Evolutionary conservation across 2,113 vertebrate species (phyloP).

Genomic region (Uropsilus gracilis): DNA sequence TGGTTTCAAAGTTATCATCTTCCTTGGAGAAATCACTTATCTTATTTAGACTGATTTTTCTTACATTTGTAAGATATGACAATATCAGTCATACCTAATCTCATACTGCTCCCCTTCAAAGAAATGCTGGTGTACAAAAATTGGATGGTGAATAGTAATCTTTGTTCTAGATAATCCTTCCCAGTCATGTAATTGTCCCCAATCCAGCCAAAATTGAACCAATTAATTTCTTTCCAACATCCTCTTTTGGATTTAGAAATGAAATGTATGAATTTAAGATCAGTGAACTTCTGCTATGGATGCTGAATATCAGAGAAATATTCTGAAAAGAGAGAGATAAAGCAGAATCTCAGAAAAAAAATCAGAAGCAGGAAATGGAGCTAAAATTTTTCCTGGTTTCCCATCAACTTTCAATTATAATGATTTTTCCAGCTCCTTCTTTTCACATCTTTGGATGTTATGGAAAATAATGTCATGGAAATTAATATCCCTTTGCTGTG

Average conservation of each 20-base stretch:
- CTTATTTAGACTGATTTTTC: conserved; percentile 5
- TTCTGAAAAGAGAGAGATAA: background rate
- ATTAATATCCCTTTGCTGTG: background rate
- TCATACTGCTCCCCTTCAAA: background rate
- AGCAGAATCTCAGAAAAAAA: background rate
- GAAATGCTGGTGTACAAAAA: background rate
- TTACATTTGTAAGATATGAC: background rate
- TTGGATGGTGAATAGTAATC: background rate
- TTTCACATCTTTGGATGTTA: background rate
- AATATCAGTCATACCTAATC: background rate
- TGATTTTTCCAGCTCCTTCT: background rate
- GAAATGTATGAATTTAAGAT: background rate
- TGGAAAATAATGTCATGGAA: background rate
- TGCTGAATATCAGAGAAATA: background rate
- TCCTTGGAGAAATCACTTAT: background rate
- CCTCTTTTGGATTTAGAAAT: background rate
- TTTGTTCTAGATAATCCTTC: background rate
- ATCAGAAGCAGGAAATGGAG: background rate
- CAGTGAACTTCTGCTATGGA: background rate
- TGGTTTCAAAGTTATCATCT: background rate
- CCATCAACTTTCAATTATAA: background rate
- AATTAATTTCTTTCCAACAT: background rate
- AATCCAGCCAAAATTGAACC: background rate
- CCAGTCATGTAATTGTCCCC: background rate
- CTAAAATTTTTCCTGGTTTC: background rate